phyloP scores from a whole-genome alignment of 2,888 invertebrate species.

The Kuschelorhynchus macadamiae region DNA sequence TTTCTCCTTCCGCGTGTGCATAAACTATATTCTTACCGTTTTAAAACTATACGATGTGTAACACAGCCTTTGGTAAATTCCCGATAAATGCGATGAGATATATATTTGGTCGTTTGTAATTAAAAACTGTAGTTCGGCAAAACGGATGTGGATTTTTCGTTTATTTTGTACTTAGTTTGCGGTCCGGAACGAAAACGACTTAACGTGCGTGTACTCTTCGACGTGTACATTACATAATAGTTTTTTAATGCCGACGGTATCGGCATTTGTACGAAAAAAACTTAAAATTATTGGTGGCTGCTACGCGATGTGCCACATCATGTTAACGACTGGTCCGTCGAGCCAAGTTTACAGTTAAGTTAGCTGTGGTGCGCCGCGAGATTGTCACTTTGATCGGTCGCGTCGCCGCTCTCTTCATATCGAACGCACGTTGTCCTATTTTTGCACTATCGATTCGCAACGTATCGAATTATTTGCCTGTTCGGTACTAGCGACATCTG shows the following conservation, averaged over 20 bases:
- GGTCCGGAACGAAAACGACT: constrained; percentile 61
- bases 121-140: constrained; percentile 64
- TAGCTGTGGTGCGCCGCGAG: constrained; percentile 59
- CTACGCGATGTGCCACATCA: constrained; percentile 70
- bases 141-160: constrained; percentile 63
- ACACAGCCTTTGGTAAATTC: constrained; percentile 62
- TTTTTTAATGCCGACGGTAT: constrained; percentile 65
- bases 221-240: constrained; percentile 67
- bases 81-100: constrained; percentile 60
- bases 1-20: constrained; percentile 26
- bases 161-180: constrained; percentile 68
- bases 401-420: constrained; percentile 39
- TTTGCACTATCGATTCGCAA: constrained; percentile 41
- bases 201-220: constrained; percentile 60
- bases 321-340: constrained; percentile 67
- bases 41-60: constrained; percentile 61
- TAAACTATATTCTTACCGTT: constrained; percentile 56
- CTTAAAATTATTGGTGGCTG: constrained; percentile 68
- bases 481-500: constrained; percentile 28
- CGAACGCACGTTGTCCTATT: constrained; percentile 19
- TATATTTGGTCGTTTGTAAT: constrained; percentile 59
- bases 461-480: constrained; percentile 1
- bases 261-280: constrained; percentile 65
- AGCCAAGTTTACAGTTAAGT: constrained; percentile 43
- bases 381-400: constrained; percentile 24